Base-by-base conservation (phyloP, 2,888 invertebrate genomes). In the Patella ulyssiponensis region DNA sequence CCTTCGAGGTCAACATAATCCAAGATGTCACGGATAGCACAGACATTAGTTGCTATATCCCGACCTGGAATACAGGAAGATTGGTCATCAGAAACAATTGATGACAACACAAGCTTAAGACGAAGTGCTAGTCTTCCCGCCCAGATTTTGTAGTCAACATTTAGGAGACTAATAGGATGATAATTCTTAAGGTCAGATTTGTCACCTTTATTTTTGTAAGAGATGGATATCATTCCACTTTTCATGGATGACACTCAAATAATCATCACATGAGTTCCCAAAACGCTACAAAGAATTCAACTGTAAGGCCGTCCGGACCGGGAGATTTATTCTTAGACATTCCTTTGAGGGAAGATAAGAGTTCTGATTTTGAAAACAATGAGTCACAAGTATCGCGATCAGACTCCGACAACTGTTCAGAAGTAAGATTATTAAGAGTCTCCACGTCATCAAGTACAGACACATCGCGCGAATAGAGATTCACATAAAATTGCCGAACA, bases 1-100 rank as follows among this genome's bases (percentile, higher is more conserved):
- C 83, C 17, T 73, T 85, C 81, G 58, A 81, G 80, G n/a, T 83
- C 77, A 27, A 76, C 73, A 83, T 81, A 84, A 76, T 83, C 81
- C 14, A 78, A 51, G 56, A 82, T 77, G 77, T 82, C 79, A 33
- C 83, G 70, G 5, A 82, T 70, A 27, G 85, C 70, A 80, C 83
- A 82, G 9, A 77, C 73, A 75, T 83, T 85, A 58, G 84, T 83
- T 72, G 82, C 80, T 51, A 83, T 85, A 33, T 82, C 81, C n/a
- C 83, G 56, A 23, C 81, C 83, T 44, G 76, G 77, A 23, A 84
- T 77, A 5, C 80, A 73, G 73, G 84, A 85, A 33, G 85, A 84
- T 81, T 84, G 84, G 69, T 81, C 80, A 12, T 56, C 56, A 33
- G 79, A 75, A 69, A 84, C 78, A 12, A 85, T 75, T 17, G 76